Evolutionary conservation across 37 sponge, comb jelly and placozoan species (phyloP).

Genomic region (Aplysina aerophoba): DNA sequence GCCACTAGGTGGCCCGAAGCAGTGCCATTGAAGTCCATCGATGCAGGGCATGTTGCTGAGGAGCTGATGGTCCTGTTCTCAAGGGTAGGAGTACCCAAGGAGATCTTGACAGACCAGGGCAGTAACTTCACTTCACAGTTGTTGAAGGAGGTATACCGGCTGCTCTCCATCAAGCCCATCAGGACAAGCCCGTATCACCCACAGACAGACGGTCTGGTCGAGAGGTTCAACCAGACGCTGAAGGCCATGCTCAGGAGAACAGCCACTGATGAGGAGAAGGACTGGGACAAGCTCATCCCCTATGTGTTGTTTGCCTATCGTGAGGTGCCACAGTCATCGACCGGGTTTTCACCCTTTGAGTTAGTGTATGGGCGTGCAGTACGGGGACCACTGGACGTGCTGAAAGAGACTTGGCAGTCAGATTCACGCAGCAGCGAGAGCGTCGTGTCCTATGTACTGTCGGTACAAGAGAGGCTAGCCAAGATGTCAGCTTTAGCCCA

Average conservation of each 20-base stretch:
- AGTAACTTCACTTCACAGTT: constrained; percentile 46
- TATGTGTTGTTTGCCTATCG: constrained; percentile 58
- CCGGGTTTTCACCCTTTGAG: constrained; percentile 60
- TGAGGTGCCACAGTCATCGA: constrained; percentile 47
- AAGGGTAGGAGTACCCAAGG: constrained; percentile 55
- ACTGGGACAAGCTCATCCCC: constrained; percentile 48
- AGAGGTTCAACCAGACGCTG: constrained; percentile 55
- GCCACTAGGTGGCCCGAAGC: constrained; percentile 73
- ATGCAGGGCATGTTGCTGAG: constrained; percentile 59
- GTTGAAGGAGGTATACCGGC: constrained; percentile 36
- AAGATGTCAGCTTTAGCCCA: constrained; percentile 10
- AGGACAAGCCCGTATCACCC: constrained; percentile 63
- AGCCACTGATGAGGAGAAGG: background rate
- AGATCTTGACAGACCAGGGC: constrained; percentile 50
- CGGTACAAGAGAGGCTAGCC: constrained; percentile 34
- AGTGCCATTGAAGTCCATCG: constrained; percentile 41
- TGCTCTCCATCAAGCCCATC: constrained; percentile 39
- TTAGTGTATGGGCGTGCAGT: constrained; percentile 51
- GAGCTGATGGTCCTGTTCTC: constrained; percentile 49
- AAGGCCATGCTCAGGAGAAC: constrained; percentile 43
- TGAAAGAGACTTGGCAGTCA: constrained; percentile 54
- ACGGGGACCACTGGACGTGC: constrained; percentile 59
- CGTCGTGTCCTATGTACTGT: constrained; percentile 41
- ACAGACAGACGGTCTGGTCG: constrained; percentile 62
- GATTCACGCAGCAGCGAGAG: background rate